A percentile compares a stretch with the other conserved stretches of the same genome.
These are phyloP conservation scores for Sicus ferrugineus DNA, from an alignment of 2,888 invertebrate species.

Conservation along the genomic window DNA sequence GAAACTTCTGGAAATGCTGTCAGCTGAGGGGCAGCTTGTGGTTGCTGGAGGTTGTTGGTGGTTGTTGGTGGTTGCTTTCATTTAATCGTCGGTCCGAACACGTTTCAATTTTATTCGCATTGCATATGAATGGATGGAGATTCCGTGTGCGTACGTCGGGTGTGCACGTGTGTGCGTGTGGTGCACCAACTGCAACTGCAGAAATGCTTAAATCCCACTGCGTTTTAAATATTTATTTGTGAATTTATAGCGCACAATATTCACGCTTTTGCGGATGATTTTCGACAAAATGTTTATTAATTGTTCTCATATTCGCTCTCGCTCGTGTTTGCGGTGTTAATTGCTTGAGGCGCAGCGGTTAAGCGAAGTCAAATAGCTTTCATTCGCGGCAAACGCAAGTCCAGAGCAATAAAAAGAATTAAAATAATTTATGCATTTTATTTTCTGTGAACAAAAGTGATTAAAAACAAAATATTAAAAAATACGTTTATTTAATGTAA, in stretches of 20 bases:
- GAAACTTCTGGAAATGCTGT: no score
- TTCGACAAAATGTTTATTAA: constrained; percentile 24
- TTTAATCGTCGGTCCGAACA: no score
- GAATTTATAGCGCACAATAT: constrained; percentile 17
- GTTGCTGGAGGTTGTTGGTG: no score
- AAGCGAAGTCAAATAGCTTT: not conserved
- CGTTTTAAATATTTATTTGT: constrained; percentile 21
- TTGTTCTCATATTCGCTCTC: constrained; percentile 15
- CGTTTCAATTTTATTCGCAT: no score
- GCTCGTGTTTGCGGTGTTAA: constrained; percentile 14
- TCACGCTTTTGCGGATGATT: no score
- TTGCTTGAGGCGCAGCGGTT: not conserved
- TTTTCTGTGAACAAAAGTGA: not conserved
- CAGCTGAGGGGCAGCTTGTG: no score
- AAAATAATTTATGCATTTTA: not conserved
- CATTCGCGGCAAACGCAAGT: not conserved
- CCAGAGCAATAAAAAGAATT: not conserved
- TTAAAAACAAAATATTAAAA: no score
- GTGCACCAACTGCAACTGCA: not conserved
- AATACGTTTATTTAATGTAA: no score
- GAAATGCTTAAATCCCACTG: not conserved
- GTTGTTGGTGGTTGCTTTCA: no score
- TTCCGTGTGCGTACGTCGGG: not conserved
- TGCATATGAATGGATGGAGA: not conserved
- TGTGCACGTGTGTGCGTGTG: not conserved